Conservation (phyloP, 2,113 vertebrate species). For the Ardeotis arabs region DNA sequence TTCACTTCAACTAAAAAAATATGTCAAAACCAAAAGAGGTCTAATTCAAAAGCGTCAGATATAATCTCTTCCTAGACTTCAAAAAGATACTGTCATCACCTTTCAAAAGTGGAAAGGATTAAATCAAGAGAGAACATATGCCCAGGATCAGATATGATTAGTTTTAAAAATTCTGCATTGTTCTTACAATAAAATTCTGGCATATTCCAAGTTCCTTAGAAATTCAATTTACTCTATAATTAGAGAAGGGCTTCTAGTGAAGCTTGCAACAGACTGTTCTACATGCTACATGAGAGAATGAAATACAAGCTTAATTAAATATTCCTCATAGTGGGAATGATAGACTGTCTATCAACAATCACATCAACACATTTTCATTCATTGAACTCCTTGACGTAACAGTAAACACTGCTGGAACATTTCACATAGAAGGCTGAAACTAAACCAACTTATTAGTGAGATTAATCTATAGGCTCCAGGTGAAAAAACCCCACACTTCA, state of each 20-base stretch:
- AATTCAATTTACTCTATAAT: neutral
- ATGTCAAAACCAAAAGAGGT: neutral
- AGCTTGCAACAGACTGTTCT: neutral
- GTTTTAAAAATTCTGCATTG: neutral
- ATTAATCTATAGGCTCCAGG: neutral
- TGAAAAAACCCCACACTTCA: neutral
- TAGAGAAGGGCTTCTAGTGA: neutral
- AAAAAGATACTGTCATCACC: neutral
- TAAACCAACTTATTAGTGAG: neutral
- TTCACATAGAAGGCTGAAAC: neutral
- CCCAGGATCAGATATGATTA: neutral
- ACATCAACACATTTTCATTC: neutral
- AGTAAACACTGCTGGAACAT: neutral
- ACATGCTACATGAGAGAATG: neutral
- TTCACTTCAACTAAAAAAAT: neutral
- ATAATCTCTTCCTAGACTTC: neutral
- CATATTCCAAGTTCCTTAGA: neutral
- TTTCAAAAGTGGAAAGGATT: neutral
- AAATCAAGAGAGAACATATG: neutral
- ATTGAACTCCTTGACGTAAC: neutral
- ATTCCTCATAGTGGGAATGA: neutral
- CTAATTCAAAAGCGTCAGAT: neutral
- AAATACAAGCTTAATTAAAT: neutral
- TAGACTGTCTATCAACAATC: neutral
- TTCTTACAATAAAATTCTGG: neutral